Percentiles rank a stretch among this genome's conserved stretches.
Evolutionary conservation across 2,888 invertebrate genomes (phyloP).

Genomic region (Auanema freiburgensis): DNA sequence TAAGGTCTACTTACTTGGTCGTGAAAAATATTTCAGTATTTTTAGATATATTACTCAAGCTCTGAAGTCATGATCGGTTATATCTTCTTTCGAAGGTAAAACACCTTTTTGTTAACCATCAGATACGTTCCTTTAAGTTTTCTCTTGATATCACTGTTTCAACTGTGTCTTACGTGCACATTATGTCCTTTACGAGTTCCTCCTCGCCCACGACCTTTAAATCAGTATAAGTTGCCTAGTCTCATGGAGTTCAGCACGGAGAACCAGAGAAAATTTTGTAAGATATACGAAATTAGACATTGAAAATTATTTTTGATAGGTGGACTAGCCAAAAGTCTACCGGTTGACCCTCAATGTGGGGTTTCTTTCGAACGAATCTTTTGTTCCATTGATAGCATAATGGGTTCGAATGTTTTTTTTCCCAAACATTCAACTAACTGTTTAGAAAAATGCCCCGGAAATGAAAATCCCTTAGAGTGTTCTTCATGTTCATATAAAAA

Average conservation of each 20-base stretch:
- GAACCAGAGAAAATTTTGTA: constrained; percentile 41
- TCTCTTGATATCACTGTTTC: too few species aligned
- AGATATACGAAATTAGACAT: constrained; percentile 3
- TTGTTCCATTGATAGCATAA: constrained; percentile 48
- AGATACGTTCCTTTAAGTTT: too few species aligned
- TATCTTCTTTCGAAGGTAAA: too few species aligned
- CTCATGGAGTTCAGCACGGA: constrained; percentile 32
- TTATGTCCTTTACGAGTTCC: constrained; percentile 47
- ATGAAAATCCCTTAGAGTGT: constrained; percentile 31
- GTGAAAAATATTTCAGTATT: too few species aligned
- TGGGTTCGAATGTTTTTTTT: constrained; percentile 9
- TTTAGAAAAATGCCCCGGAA: constrained; percentile 13
- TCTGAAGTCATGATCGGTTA: too few species aligned
- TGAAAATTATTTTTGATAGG: background rate
- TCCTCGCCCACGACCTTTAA: constrained; percentile 57
- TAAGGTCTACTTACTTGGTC: too few species aligned
- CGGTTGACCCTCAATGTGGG: constrained; percentile 38
- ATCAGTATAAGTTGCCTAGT: constrained; percentile 59
- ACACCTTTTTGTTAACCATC: too few species aligned
- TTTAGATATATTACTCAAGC: too few species aligned
- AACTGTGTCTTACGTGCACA: constrained; percentile 25
- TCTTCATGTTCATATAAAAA: constrained; percentile 47
- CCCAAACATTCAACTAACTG: background rate
- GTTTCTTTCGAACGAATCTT: constrained; percentile 51
- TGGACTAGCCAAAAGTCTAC: constrained; percentile 13